Base-by-base conservation (phyloP, 2,113 vertebrate genomes). In the Salvelinus fontinalis region DNA sequence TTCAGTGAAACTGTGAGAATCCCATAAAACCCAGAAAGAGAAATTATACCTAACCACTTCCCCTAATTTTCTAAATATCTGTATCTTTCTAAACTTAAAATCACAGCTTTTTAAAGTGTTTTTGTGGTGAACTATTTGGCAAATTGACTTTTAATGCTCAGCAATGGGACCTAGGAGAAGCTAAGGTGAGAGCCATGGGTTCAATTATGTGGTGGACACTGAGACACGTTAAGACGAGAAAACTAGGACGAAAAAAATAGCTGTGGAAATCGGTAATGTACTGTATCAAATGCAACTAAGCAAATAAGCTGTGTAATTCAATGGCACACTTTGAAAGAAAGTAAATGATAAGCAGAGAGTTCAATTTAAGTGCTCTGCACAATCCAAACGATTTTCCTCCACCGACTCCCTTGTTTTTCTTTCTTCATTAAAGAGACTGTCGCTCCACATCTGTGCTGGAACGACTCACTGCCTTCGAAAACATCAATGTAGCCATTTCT, bases 401-500 rank as follows among this genome's bases (percentile, higher is more conserved):
- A 48, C 16, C 62, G 49, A 67, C 11, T 8, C 68, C 48, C 26
- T 64, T 83, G 70, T 76, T 77, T 76, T 71, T 72, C 57, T 83
- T 74, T 79, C 75, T 82, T 79, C 78, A 77, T 83, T 83, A 83
- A 77, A 86, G 34, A 62, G 26, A 67, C 81, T 59, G 72, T 67
- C 16, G 18, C 75, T 82, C 66, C 79, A 77, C 82, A 85, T 85
- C 77, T 86, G 87, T 26, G n/a, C 75, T 68, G 66, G 9, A 78
- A 75, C 60, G 65, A 71, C 71, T 64, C 67, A 59, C 22, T 48
- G 54, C 34, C 60, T 83, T 84, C 62, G 70, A 51, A 83, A 83
- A 83, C 83, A 81, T 72, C 69, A 81, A 66, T 72, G 18, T 82
- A 74, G 82, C 84, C 89, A 90, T 76, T 87, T 92, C 75, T 85